Conservation (phyloP, 2,888 invertebrate genomes). For the Halocaridina rubra region DNA sequence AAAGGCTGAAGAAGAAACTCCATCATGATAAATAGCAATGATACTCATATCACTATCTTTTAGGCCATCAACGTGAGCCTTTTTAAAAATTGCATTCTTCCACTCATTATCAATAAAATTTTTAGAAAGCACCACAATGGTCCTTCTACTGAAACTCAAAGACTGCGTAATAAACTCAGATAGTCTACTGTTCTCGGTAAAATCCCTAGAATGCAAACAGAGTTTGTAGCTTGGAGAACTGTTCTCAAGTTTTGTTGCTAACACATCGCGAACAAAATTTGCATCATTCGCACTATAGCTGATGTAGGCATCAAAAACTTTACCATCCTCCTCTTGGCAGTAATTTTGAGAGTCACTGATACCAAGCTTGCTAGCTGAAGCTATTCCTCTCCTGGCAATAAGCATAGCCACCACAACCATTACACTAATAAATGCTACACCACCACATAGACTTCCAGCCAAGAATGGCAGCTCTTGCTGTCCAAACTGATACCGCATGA, state of each 20-base stretch:
- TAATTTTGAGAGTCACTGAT: slow-evolving; percentile 20
- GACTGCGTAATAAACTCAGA: slow-evolving; percentile 55
- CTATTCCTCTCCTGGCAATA: slow-evolving; percentile 41
- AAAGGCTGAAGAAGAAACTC: slow-evolving; percentile 36
- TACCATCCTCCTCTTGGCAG: slow-evolving; percentile 56
- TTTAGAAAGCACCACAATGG: slow-evolving; percentile 51
- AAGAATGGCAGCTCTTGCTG: slow-evolving; percentile 51
- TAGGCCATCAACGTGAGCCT: slow-evolving; percentile 37
- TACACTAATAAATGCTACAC: slow-evolving; percentile 40
- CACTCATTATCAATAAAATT: slow-evolving; percentile 52
- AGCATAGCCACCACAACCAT: slow-evolving; percentile 41
- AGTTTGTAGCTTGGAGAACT: slow-evolving; percentile 51
- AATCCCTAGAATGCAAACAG: slow-evolving; percentile 55
- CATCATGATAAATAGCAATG: slow-evolving; percentile 48
- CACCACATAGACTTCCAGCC: slow-evolving; percentile 56
- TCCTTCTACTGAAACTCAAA: slow-evolving; percentile 43
- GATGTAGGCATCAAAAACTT: slow-evolving; percentile 54
- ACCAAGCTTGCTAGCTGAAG: slow-evolving; percentile 41
- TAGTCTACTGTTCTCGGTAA: slow-evolving; percentile 44
- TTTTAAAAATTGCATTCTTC: slow-evolving; percentile 48
- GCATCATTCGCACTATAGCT: slow-evolving; percentile 51
- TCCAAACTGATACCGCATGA: slow-evolving; percentile 50
- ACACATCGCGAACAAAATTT: slow-evolving; percentile 38
- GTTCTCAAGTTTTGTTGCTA: slow-evolving; percentile 54
- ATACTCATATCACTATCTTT: slow-evolving; percentile 37